These are phyloP conservation scores for Tipula helvola DNA, from an alignment of 2,888 invertebrate species.

Conservation along the genomic window DNA sequence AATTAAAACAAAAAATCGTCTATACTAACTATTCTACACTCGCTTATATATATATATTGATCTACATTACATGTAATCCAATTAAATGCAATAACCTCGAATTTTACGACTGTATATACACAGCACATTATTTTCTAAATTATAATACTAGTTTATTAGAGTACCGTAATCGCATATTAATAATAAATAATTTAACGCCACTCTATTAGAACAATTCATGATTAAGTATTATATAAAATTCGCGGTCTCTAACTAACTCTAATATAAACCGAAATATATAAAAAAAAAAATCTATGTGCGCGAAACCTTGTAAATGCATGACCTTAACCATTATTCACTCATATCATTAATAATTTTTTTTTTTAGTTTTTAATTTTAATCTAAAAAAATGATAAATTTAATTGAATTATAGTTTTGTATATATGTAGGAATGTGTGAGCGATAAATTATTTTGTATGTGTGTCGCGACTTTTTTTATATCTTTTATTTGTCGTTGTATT, in stretches of 20 bases:
- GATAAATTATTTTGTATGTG: background rate
- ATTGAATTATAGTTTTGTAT: background rate
- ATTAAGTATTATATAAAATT: background rate
- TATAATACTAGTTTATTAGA: background rate
- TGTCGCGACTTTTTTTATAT: background rate
- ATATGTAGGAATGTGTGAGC: background rate
- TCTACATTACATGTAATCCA: background rate
- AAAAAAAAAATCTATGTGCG: background rate
- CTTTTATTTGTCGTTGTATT: background rate
- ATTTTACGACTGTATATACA: background rate
- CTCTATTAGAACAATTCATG: background rate
- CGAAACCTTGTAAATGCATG: background rate
- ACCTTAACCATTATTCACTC: background rate
- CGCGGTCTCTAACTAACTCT: background rate
- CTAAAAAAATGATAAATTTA: background rate
- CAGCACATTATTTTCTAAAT: background rate
- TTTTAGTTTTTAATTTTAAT: background rate
- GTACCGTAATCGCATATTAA: background rate
- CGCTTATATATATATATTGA: background rate
- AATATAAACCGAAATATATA: background rate
- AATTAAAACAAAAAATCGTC: background rate
- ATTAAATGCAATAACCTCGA: background rate
- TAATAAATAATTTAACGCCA: background rate
- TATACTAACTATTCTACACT: background rate
- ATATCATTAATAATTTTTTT: background rate